These are phyloP conservation scores for Hyperoplus immaculatus DNA, from an alignment of 2,797 vertebrate species.

Conservation along the genomic window DNA sequence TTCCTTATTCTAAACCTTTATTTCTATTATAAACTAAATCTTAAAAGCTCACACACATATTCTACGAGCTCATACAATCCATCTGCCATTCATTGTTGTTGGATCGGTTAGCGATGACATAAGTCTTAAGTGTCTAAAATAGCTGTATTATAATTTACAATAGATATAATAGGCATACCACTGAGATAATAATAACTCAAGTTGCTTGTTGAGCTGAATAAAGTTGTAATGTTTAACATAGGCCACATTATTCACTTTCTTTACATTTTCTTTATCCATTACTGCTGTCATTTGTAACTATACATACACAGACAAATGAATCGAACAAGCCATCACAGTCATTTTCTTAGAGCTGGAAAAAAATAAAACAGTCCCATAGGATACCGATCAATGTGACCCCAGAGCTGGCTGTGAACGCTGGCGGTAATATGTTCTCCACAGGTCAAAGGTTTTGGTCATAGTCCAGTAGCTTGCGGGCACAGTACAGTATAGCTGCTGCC, in stretches of 20 bases:
- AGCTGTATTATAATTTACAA: conserved; percentile 20
- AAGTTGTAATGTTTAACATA: conserved; percentile 6
- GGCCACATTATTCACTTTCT: background rate
- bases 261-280: background rate
- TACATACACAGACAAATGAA: conserved; percentile 15
- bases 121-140: background rate
- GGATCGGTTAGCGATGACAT: background rate
- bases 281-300: conserved; percentile 4
- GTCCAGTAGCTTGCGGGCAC: conserved; percentile 62
- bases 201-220: conserved; percentile 21
- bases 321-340: background rate
- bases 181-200: conserved; percentile 5
- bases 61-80: conserved; percentile 15
- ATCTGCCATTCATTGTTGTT: background rate
- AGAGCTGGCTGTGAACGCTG: conserved; percentile 48
- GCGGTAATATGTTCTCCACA: conserved; percentile 59
- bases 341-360: background rate
- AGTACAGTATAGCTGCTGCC: conserved; percentile 52
- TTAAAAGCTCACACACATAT: conserved; percentile 18
- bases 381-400: conserved; percentile 62
- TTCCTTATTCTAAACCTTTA: background rate
- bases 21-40: conserved; percentile 14
- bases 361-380: conserved; percentile 33
- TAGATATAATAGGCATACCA: background rate
- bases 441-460: conserved; percentile 73